Percentiles rank a stretch among this genome's conserved stretches.
These are phyloP conservation scores for Neolamprologus longior DNA, from an alignment of 2,113 vertebrate genomes.

Conservation along the genomic window DNA sequence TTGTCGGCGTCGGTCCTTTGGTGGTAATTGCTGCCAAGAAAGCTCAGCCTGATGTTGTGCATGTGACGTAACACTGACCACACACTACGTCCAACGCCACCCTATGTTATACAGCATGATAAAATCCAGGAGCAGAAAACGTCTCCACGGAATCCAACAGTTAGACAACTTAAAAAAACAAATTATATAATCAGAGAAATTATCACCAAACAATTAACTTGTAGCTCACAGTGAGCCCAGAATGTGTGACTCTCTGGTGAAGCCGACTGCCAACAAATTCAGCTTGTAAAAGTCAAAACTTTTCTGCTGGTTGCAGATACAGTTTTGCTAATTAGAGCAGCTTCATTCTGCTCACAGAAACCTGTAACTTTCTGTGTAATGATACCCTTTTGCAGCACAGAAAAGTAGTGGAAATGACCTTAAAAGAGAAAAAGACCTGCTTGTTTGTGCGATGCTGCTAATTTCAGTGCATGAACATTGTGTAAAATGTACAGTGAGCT, in stretches of 20 bases:
- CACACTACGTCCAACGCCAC: not conserved
- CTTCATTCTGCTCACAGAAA: not conserved
- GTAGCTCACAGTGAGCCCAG: slow-evolving; percentile 18
- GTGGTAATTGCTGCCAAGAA: not conserved
- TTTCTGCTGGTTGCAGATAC: not conserved
- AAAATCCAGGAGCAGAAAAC: not conserved
- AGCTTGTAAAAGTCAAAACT: slow-evolving; percentile 6
- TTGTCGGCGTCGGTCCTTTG: not conserved
- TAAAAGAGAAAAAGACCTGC: not conserved
- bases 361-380: not conserved
- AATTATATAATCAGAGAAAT: slow-evolving; percentile 35
- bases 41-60: not conserved
- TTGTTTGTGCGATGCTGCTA: not conserved
- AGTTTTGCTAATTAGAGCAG: not conserved
- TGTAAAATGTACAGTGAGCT: not conserved
- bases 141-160: not conserved
- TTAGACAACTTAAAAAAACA: not conserved
- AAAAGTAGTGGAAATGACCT: not conserved
- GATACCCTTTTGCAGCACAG: not conserved
- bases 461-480: not conserved
- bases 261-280: slow-evolving; percentile 21
- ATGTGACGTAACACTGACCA: not conserved
- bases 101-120: not conserved
- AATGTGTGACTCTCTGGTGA: slow-evolving; percentile 45
- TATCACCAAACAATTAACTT: not conserved